Percentiles rank a stretch among this genome's conserved stretches.
Conservation (phyloP, 2,888 invertebrate species). For the Octodonta nipae region DNA sequence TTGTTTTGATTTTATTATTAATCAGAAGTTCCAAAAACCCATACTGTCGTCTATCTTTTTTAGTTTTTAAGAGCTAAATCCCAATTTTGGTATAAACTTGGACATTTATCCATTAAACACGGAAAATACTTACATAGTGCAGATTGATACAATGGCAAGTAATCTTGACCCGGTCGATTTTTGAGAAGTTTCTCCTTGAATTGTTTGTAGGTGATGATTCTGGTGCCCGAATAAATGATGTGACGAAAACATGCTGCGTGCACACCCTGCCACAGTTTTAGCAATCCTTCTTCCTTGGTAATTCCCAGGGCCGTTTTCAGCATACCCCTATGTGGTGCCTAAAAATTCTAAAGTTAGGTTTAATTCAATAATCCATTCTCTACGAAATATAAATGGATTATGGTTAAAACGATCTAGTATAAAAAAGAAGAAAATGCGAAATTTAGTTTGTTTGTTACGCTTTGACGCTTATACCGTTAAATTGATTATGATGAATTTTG, state of each 20-base stretch:
- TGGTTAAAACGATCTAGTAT: too few species aligned
- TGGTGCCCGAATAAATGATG: slow-evolving; percentile 68
- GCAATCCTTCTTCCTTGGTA: slow-evolving; percentile 68
- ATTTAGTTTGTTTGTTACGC: too few species aligned
- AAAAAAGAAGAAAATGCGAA: too few species aligned
- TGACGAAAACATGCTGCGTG: slow-evolving; percentile 81
- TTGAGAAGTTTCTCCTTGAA: neutral
- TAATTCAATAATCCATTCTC: too few species aligned
- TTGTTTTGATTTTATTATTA: too few species aligned
- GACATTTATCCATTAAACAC: neutral
- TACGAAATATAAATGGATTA: too few species aligned
- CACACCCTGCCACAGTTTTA: slow-evolving; percentile 76
- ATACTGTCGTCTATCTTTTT: too few species aligned
- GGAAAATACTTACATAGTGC: slow-evolving; percentile 42
- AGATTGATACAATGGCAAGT: slow-evolving; percentile 51
- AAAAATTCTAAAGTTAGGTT: slow-evolving; percentile 6
- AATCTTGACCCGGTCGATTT: neutral
- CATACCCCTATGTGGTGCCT: slow-evolving; percentile 67
- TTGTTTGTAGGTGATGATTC: slow-evolving; percentile 72
- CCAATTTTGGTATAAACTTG: too few species aligned
- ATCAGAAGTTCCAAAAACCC: too few species aligned
- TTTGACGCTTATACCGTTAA: too few species aligned
- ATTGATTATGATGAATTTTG: too few species aligned
- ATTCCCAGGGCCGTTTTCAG: slow-evolving; percentile 68
- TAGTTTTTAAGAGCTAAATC: too few species aligned